These are phyloP conservation scores for Trachelipus rathkii DNA, from an alignment of 1,140 invertebrate genomes.

Conservation along the genomic window DNA sequence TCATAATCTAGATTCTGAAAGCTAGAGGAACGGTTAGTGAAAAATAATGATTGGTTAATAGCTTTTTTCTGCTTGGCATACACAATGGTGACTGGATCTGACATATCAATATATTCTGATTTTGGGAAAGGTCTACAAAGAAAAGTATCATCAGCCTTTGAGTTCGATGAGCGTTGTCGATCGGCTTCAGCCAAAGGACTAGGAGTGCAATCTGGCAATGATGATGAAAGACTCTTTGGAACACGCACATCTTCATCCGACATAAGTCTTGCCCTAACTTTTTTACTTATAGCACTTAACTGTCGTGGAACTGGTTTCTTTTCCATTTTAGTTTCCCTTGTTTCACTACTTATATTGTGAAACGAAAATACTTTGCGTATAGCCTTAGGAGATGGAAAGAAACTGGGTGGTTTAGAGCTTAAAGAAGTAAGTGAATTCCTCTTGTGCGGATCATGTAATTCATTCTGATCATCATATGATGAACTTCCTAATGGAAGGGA, in stretches of 20 bases:
- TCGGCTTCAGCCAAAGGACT: not conserved
- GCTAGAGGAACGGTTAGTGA: not conserved
- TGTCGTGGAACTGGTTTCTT: not conserved
- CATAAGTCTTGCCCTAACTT: not conserved
- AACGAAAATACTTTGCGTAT: not conserved
- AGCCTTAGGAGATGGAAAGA: not conserved
- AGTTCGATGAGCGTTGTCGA: not conserved
- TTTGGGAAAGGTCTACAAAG: not conserved
- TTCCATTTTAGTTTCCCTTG: not conserved
- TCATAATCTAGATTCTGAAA: not conserved
- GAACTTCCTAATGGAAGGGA: not conserved
- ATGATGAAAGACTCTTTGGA: not conserved
- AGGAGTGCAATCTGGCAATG: not conserved
- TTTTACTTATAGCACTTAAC: not conserved
- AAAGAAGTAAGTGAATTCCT: not conserved
- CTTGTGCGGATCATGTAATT: not conserved
- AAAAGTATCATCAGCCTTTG: not conserved
- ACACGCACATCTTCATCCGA: not conserved
- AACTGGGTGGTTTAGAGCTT: not conserved
- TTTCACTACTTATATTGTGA: not conserved
- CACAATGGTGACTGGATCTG: not conserved
- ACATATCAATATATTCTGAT: not conserved
- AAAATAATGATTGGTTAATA: conserved; percentile 9
- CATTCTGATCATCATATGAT: not conserved
- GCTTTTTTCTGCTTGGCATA: not conserved